A percentile compares a stretch with the other conserved stretches of the same genome.
These are phyloP conservation scores for Taurulus bubalis DNA, from an alignment of 2,113 vertebrate genomes.

Conservation along the genomic window DNA sequence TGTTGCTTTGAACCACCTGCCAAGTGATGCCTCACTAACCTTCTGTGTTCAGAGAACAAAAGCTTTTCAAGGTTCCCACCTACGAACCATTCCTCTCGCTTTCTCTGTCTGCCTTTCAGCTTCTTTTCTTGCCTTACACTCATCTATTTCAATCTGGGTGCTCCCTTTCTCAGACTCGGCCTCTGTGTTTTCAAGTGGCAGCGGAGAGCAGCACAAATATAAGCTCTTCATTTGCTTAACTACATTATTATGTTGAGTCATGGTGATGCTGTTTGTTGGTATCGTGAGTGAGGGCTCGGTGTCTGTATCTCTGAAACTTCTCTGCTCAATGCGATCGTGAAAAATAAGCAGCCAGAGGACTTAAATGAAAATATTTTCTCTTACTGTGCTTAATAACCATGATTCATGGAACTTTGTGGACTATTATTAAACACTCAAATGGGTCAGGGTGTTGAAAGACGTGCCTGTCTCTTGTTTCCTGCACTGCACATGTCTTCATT, in stretches of 20 bases:
- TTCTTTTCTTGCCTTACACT: constrained; percentile 61
- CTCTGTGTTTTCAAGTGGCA: constrained; percentile 53
- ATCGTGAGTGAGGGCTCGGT: constrained; percentile 11
- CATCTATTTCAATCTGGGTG: constrained; percentile 65
- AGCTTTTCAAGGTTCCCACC: constrained; percentile 71
- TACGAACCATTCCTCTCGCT: constrained; percentile 56
- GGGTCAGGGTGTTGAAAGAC: constrained; percentile 10
- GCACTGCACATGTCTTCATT: constrained; percentile 8
- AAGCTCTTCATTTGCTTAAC: constrained; percentile 45
- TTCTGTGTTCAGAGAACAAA: constrained; percentile 66
- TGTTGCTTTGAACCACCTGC: constrained; percentile 75
- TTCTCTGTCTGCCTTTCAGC: constrained; percentile 51
- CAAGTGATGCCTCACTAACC: constrained; percentile 72
- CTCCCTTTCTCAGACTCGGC: constrained; percentile 51
- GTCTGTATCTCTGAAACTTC: constrained; percentile 25
- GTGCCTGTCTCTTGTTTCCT: constrained; percentile 16
- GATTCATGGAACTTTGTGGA: constrained; percentile 49
- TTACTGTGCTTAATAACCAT: constrained; percentile 35
- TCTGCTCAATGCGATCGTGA: constrained; percentile 40
- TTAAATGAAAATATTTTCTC: constrained; percentile 31
- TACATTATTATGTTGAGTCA: constrained; percentile 49
- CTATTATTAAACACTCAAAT: constrained; percentile 48
- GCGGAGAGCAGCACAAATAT: constrained; percentile 46
- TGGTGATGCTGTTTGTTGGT: constrained; percentile 34
- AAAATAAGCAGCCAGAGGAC: constrained; percentile 51